Evolutionary conservation across 2,888 invertebrate genomes (phyloP).

Genomic region (Campoletis raptor): DNA sequence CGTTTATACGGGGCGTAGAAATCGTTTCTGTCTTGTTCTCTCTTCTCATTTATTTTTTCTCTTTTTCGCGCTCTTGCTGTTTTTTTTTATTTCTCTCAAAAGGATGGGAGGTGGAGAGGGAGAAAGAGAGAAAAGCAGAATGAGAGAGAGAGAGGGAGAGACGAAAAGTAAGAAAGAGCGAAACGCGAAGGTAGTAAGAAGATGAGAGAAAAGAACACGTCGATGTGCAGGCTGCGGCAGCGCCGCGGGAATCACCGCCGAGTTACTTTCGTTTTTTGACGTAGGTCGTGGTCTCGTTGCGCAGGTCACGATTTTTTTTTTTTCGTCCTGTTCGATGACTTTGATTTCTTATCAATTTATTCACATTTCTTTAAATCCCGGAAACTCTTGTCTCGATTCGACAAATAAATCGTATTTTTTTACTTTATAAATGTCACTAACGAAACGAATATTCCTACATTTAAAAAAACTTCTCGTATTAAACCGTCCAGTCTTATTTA

Average conservation of each 20-base stretch:
- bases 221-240: slow-evolving; percentile 63
- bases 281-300: slow-evolving; percentile 68
- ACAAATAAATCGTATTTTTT: neutral
- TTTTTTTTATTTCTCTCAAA: neutral
- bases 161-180: slow-evolving; percentile 16
- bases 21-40: slow-evolving; percentile 45
- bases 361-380: neutral
- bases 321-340: slow-evolving; percentile 42
- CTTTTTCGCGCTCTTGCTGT: neutral
- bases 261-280: slow-evolving; percentile 71
- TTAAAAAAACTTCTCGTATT: neutral
- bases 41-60: slow-evolving; percentile 1
- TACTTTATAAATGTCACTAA: neutral
- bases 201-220: slow-evolving; percentile 47
- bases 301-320: slow-evolving; percentile 66
- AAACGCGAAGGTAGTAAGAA: slow-evolving; percentile 41
- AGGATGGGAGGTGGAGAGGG: neutral
- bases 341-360: slow-evolving; percentile 46
- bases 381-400: neutral
- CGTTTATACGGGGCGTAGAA: slow-evolving; percentile 51
- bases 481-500: neutral
- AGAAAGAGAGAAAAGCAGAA: neutral
- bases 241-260: slow-evolving; percentile 60
- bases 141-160: neutral
- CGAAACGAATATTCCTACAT: neutral